Conservation (phyloP, 2,888 invertebrate genomes). For the Elysia crispata region DNA sequence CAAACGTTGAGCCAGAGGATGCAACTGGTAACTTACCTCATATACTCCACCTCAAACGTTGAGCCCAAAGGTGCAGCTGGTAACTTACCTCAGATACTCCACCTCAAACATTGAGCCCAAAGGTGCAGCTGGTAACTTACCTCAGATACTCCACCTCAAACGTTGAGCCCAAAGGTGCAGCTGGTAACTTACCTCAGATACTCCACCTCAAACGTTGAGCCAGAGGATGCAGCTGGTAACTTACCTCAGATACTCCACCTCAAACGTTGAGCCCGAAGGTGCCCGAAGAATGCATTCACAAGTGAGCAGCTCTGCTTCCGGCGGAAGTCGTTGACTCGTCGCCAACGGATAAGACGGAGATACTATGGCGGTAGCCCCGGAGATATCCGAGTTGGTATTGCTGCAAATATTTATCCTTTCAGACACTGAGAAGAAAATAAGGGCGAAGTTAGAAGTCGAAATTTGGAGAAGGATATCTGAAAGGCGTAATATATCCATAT, state of each 20-base stretch:
- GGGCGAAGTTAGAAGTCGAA: neutral
- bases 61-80: too few relatives aligned
- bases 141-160: too few relatives aligned
- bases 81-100: too few relatives aligned
- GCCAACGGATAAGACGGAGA: constrained; percentile 21
- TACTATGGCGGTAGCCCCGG: constrained; percentile 11
- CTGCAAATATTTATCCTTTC: constrained; percentile 27
- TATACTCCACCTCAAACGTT: too few relatives aligned
- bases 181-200: too few relatives aligned
- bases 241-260: constrained; percentile 40
- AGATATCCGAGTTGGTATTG: constrained; percentile 3
- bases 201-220: too few relatives aligned
- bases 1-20: too few relatives aligned
- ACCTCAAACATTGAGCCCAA: too few relatives aligned
- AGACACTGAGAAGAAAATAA: constrained; percentile 1
- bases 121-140: too few relatives aligned
- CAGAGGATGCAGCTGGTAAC: constrained; percentile 32
- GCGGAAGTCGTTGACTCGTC: neutral
- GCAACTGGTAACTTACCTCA: too few relatives aligned
- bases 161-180: too few relatives aligned
- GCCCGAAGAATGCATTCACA: constrained; percentile 42
- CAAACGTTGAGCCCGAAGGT: neutral
- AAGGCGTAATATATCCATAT: neutral
- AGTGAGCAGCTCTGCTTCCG: neutral
- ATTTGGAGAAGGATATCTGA: neutral